These are phyloP conservation scores for Delichon dasypus DNA, from an alignment of 2,797 vertebrate species.

Conservation along the genomic window DNA sequence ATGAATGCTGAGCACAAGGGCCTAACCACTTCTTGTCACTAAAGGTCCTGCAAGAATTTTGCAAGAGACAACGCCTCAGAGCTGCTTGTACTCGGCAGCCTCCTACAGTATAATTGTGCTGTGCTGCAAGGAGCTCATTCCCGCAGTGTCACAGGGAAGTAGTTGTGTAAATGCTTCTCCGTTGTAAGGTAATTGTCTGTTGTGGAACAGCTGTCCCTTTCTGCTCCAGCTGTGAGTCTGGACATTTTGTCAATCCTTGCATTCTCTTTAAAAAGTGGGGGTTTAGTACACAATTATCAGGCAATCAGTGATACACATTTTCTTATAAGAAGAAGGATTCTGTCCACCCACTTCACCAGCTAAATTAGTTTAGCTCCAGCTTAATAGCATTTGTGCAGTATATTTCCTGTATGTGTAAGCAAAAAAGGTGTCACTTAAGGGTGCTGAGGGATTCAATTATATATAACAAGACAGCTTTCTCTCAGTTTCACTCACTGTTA, in stretches of 20 bases:
- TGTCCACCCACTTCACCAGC: slow-evolving; percentile 36
- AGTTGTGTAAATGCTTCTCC: neutral
- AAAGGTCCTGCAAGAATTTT: slow-evolving; percentile 1
- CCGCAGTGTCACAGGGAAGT: neutral
- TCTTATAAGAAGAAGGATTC: slow-evolving; percentile 56
- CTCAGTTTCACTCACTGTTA: neutral
- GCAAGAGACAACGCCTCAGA: neutral
- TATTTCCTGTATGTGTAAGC: slow-evolving; percentile 60
- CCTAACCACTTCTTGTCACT: neutral
- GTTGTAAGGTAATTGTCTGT: neutral
- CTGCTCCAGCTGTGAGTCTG: slow-evolving; percentile 2
- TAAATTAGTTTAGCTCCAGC: slow-evolving; percentile 58
- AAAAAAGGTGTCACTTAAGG: slow-evolving; percentile 63
- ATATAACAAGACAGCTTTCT: slow-evolving; percentile 56
- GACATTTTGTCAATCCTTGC: slow-evolving; percentile 10
- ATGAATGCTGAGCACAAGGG: neutral
- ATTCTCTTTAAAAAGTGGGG: neutral
- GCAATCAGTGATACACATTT: slow-evolving; percentile 40
- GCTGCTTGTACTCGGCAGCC: neutral
- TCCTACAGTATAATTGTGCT: neutral
- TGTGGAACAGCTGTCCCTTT: slow-evolving; percentile 11
- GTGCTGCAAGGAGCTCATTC: neutral
- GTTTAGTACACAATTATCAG: slow-evolving; percentile 36
- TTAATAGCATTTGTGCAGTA: slow-evolving; percentile 62
- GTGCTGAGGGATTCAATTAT: slow-evolving; percentile 56